Evolutionary conservation across 35 echinoderm and acorn worm species (phyloP).

Genomic region (Hemicentrotus pulcherrimus): DNA sequence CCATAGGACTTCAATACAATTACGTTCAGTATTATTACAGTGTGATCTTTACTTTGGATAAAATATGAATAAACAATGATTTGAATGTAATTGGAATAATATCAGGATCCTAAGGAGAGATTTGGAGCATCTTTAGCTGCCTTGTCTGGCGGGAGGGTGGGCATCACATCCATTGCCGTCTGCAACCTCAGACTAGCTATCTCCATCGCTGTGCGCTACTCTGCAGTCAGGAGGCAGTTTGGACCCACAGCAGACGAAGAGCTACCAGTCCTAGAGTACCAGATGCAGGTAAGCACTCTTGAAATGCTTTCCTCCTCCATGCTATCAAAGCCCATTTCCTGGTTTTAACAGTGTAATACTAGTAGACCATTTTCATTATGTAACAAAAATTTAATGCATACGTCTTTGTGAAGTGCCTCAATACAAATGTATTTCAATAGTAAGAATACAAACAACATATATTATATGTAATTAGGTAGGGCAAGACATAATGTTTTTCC

Average conservation of each 20-base stretch:
- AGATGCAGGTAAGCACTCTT: conserved; percentile 71
- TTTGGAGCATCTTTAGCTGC: conserved; percentile 90
- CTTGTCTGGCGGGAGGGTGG: conserved; percentile 86
- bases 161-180: conserved; percentile 76
- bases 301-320: background rate
- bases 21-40: no score
- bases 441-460: no score
- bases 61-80: no score
- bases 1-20: no score
- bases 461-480: no score
- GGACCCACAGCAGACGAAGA: conserved; percentile 78
- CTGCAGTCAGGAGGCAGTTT: conserved; percentile 87
- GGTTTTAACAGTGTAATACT: background rate
- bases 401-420: no score
- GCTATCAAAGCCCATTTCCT: background rate
- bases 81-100: no score
- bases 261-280: conserved; percentile 93
- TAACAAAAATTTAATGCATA: no score
- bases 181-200: conserved; percentile 72
- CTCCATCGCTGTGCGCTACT: conserved; percentile 84
- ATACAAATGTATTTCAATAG: no score
- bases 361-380: no score
- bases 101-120: conserved; percentile 90
- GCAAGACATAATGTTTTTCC: no score
- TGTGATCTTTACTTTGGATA: no score